A percentile compares a stretch with the other conserved stretches of the same genome.
Conservation (phyloP, 2,797 vertebrate species). For the Simalia tracyae region DNA sequence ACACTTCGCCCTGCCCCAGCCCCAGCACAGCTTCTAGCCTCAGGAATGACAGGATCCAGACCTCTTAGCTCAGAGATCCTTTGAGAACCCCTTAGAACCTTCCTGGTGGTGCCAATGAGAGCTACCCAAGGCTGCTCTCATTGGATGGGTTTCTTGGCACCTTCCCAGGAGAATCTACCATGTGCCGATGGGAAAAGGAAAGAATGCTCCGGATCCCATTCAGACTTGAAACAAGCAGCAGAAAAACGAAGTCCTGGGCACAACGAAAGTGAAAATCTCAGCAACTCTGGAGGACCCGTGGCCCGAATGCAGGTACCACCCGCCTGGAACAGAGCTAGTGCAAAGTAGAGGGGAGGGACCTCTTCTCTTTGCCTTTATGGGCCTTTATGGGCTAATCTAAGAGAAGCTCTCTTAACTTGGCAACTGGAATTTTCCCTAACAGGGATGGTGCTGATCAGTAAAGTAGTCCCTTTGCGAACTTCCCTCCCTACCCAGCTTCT, state of each 20-base stretch:
- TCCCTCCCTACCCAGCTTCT: no score
- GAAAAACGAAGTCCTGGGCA: not conserved
- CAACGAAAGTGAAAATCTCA: no score
- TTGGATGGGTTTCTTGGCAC: not conserved
- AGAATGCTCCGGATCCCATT: not conserved
- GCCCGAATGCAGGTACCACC: not conserved
- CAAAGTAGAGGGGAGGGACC: not conserved
- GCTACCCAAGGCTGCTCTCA: not conserved
- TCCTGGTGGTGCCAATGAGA: not conserved
- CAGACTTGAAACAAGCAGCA: not conserved
- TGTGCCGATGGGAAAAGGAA: not conserved
- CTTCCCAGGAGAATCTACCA: not conserved
- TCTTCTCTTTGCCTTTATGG: not conserved
- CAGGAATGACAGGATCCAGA: rapidly evolving
- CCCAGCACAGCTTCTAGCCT: not conserved
- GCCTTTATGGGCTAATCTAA: not conserved
- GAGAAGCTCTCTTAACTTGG: not conserved
- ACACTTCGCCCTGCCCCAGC: not conserved
- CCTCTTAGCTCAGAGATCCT: not conserved
- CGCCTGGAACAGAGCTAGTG: no score
- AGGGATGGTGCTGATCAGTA: not conserved
- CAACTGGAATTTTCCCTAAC: no score
- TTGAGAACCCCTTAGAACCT: not conserved
- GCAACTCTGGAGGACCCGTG: not conserved
- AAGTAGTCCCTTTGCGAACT: not conserved